Evolutionary conservation across 2,888 invertebrate species (phyloP), one percentile per base, ranked within the genome.

Genomic region (Agriopis leucophaearia): DNA sequence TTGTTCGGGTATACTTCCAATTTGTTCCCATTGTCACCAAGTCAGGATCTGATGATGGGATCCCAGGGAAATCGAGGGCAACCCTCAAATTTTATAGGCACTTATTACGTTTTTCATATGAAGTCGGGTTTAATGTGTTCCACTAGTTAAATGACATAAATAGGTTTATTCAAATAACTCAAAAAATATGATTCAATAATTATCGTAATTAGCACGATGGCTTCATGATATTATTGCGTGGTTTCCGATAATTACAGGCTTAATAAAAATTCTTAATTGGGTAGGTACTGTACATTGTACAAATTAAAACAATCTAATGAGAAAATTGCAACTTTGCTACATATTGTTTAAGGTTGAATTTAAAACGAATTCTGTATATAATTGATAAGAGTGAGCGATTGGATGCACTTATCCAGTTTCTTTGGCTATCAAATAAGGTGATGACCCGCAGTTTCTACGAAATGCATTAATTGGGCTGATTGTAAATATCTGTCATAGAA

Each of bases 391-490:
- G 27, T 42, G 36, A 13, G 5, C 13, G 18, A 35, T 51, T 57
- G 45, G 45, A 50, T 59, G 59, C 59, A 59, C 18, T 50, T 59
- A 48, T 38, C 58, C 48, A 59, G 12, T 48, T 36, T 57, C 45
- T 57, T 57, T 48, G 48, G 40, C 16, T 67, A 67, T 70, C 66
- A 40, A 69, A 65, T 48, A 48, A 67, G 62, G 64, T 62, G 68
- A 61, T 69, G 68, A 70, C 73, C 73, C 57, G 54, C 61, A 10
- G 45, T 56, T 52, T 35, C 57, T 12, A 38, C 56, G 48, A 47
- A 35, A 47, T 58, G 47, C 57, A 47, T 44, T 57, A 57, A 45
- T 57, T 45, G 15, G 15, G 15, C 35, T 36, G 42, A 56, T 56
- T 16, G 44, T 13, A 8, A n/a, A 40, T 15, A 35, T 45, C 5